phyloP scores from a whole-genome alignment of 2,888 invertebrate genomes.

The Arctia plantaginis region DNA sequence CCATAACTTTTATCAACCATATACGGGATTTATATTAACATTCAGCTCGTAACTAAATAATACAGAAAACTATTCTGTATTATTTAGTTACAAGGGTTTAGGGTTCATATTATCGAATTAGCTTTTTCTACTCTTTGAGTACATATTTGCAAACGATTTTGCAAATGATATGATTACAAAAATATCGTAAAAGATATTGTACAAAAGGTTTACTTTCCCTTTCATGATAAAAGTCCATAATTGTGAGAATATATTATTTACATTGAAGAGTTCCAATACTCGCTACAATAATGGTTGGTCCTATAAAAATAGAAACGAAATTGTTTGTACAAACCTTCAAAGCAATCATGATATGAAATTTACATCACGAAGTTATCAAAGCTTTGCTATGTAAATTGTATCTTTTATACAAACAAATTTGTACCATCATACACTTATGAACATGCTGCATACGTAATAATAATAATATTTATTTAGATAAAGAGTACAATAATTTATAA shows the following conservation, averaged over 20 bases:
- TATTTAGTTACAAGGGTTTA: background rate
- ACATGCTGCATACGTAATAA: background rate
- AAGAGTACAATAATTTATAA: too few species aligned
- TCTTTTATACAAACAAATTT: background rate
- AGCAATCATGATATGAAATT: constrained; percentile 3
- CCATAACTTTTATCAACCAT: too few species aligned
- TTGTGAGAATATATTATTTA: background rate
- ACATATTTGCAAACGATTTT: background rate
- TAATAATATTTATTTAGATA: too few species aligned
- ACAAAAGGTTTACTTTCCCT: background rate
- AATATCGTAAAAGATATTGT: background rate
- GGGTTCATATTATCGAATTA: background rate
- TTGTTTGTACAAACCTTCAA: background rate
- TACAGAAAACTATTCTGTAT: background rate
- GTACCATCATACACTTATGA: background rate
- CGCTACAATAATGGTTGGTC: background rate
- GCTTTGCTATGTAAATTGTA: background rate
- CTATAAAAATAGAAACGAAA: background rate
- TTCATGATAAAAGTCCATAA: background rate
- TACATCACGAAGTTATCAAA: background rate
- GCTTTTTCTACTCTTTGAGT: background rate
- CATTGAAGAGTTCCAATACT: background rate
- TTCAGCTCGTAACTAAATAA: too few species aligned
- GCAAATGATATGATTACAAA: background rate
- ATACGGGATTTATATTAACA: too few species aligned